Conservation (phyloP, 2,797 vertebrate species). For the Sandelia bainsii region DNA sequence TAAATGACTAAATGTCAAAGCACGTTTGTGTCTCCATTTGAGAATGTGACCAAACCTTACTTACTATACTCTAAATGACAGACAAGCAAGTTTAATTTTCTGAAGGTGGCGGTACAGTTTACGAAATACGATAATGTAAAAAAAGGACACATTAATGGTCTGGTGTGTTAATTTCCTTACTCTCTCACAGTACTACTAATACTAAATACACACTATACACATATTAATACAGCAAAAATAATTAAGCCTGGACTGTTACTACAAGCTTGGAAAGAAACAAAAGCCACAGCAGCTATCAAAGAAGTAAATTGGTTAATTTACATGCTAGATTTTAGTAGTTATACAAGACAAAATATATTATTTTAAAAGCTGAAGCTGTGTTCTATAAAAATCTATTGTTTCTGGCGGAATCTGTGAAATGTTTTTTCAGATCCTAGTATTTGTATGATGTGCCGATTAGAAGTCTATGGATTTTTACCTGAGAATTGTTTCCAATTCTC, state of each 20-base stretch:
- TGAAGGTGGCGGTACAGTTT: neutral
- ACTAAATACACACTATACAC: neutral
- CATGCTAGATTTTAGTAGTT: neutral
- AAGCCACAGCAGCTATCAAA: neutral
- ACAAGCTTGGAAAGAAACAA: neutral
- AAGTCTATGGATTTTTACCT: too few relatives aligned
- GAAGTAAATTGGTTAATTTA: neutral
- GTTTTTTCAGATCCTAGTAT: neutral
- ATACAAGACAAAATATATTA: neutral
- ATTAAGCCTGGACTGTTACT: neutral
- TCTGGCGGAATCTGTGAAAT: neutral
- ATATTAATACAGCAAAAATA: neutral
- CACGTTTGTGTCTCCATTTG: neutral
- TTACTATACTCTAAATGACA: neutral
- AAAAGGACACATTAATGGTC: too few relatives aligned
- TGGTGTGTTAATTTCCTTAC: too few relatives aligned
- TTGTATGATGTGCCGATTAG: neutral
- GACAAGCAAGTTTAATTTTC: neutral
- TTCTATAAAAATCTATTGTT: neutral
- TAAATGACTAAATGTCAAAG: neutral
- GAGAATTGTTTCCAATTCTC: neutral
- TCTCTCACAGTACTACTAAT: too few relatives aligned
- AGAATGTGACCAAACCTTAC: conserved; percentile 19
- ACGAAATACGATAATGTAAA: neutral
- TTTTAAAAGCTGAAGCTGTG: neutral